Evolutionary conservation across 2,113 vertebrate genomes (phyloP), one percentile per base, ranked within the genome.

Genomic region (Antechinus flavipes): DNA sequence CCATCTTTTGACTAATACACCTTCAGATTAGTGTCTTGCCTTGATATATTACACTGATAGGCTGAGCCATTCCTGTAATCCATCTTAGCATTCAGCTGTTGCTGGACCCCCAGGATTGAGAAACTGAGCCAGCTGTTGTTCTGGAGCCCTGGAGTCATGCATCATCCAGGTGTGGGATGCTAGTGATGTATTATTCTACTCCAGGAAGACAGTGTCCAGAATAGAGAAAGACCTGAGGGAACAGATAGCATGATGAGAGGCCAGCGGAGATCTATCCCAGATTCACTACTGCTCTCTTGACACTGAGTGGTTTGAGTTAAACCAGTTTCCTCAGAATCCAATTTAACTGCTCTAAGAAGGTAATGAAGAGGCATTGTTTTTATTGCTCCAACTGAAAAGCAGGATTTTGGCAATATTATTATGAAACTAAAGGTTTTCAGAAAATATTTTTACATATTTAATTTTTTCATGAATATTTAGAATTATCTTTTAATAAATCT

Each of bases 1-100:
- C 98, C 93, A 96, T 98, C 96, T 97, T 98, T 98, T 98, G 98
- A 98, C 97, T 98, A 98, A 98, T 98, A 98, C 98, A 97, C 98
- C 95, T 98, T 98, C 98, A 98, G 96, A 95, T 92, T 92, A 95
- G 97, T 91, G 91, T 95, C 95, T 96, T 96, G 96, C 96, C 98
- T 98, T 99, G 98, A 98, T 98, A 94, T 98, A 99, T 99, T 98
- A 92, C 97, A 95, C 91, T 10, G 95, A 97, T 97, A 97, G 98
- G 93, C 98, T 97, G 96, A 49, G 89, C 93, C 94, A 42, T 54
- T 91, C 91, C 0, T 93, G 95, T 90, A 97, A 99, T 99, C 97
- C 9, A 98, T 99, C 98, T 98, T 56, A 90, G 46, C 50, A 98
- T 97, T 97, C 97, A 98, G 98, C 96, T 97, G 96, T 92, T 97